Percentiles rank a stretch among this genome's conserved stretches.
These are phyloP conservation scores for Kryptopterus vitreolus DNA, from an alignment of 2,797 vertebrate genomes.

Conservation along the genomic window DNA sequence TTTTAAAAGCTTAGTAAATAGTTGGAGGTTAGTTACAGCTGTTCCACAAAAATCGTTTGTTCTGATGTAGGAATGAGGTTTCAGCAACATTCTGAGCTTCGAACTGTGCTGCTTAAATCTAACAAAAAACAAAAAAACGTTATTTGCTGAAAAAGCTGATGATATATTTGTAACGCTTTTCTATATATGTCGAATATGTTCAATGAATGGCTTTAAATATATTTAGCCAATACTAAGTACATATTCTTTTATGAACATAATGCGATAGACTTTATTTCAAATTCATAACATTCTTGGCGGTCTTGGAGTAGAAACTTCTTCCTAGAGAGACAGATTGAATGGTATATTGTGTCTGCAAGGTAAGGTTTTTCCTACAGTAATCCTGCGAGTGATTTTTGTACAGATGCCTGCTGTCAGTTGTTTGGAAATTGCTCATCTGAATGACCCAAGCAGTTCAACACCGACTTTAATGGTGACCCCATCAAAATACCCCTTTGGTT, in stretches of 20 bases:
- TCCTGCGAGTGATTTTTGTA: too few relatives aligned
- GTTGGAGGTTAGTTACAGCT: neutral
- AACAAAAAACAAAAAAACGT: too few relatives aligned
- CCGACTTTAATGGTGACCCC: neutral
- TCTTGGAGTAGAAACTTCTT: neutral
- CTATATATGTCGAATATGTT: neutral
- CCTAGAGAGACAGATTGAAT: too few relatives aligned
- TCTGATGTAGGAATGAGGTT: neutral
- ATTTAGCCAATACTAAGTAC: neutral
- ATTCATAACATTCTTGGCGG: neutral
- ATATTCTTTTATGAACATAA: neutral
- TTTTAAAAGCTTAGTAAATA: neutral
- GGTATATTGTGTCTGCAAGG: neutral
- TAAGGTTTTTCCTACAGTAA: too few relatives aligned
- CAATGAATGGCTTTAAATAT: neutral
- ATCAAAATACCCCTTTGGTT: neutral
- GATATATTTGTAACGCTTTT: neutral
- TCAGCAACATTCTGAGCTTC: neutral
- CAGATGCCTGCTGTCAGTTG: neutral
- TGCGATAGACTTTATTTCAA: neutral
- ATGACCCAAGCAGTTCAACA: neutral
- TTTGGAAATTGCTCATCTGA: neutral
- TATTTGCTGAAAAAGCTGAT: too few relatives aligned
- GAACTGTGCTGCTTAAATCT: too few relatives aligned
- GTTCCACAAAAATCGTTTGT: neutral